These are phyloP conservation scores for Dolomedes plantarius DNA, from an alignment of 2,888 invertebrate species.

Conservation along the genomic window DNA sequence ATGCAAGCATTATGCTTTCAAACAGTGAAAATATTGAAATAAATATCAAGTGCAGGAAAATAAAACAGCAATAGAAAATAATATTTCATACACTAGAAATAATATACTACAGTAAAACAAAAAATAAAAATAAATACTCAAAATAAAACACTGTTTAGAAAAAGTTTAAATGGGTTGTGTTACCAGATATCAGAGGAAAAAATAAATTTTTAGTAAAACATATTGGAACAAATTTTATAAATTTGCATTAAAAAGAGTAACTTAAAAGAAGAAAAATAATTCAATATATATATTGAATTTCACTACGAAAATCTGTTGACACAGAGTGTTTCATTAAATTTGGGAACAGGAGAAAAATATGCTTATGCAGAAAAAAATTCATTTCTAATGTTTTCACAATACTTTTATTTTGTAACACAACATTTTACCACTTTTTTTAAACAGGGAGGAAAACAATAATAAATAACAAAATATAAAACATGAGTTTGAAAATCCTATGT, in stretches of 20 bases:
- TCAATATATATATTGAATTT: too few species aligned
- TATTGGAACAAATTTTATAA: too few species aligned
- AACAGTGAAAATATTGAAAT: slow-evolving; percentile 71
- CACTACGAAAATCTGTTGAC: too few species aligned
- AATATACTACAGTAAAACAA: slow-evolving; percentile 70
- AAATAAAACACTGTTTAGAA: slow-evolving; percentile 19
- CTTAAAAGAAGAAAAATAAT: too few species aligned
- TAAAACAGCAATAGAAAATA: slow-evolving; percentile 64
- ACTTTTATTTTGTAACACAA: too few species aligned
- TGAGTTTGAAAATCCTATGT: background rate
- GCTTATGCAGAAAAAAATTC: too few species aligned
- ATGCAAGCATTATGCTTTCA: slow-evolving; percentile 21
- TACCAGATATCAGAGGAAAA: too few species aligned
- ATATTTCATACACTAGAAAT: slow-evolving; percentile 27
- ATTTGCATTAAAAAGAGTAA: too few species aligned
- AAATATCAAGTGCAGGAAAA: slow-evolving; percentile 74
- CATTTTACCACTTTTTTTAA: background rate
- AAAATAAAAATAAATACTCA: slow-evolving; percentile 34
- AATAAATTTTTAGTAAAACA: too few species aligned
- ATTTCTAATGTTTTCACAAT: too few species aligned
- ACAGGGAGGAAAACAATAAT: background rate
- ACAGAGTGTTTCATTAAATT: too few species aligned
- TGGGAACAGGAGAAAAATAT: too few species aligned
- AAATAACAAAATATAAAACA: background rate
- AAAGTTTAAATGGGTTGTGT: background rate